A percentile compares a stretch with the other conserved stretches of the same genome.
phyloP scores from a whole-genome alignment of 2,797 vertebrate species.

The Cyclura pinguis region DNA sequence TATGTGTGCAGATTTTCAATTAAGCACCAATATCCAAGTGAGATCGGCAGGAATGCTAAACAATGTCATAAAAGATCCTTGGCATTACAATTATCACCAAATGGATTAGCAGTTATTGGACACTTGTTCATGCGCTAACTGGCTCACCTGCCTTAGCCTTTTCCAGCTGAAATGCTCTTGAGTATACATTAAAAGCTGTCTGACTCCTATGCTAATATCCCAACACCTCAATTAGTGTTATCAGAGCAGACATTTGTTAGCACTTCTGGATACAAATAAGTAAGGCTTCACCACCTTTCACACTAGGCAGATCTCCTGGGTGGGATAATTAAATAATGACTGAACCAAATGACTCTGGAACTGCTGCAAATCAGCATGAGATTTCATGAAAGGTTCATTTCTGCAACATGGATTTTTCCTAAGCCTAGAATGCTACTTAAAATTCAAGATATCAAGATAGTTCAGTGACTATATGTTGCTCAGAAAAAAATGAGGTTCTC shows the following conservation, averaged over 20 bases:
- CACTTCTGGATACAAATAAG: constrained; percentile 38
- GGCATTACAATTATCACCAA: constrained; percentile 55
- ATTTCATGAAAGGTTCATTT: not conserved
- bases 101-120: constrained; percentile 65
- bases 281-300: constrained; percentile 44
- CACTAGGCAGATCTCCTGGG: constrained; percentile 12
- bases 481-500: constrained; percentile 20
- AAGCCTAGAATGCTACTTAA: not conserved
- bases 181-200: constrained; percentile 61
- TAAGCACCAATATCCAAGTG: not conserved
- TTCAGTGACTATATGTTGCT: not conserved
- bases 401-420: not conserved
- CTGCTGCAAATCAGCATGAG: not conserved
- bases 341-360: constrained; percentile 44
- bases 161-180: constrained; percentile 58
- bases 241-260: constrained; percentile 53
- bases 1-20: constrained; percentile 5
- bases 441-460: not conserved
- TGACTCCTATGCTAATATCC: constrained; percentile 46
- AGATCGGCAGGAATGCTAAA: constrained; percentile 20
- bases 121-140: constrained; percentile 60
- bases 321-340: constrained; percentile 17
- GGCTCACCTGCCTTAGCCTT: constrained; percentile 59
- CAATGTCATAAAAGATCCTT: constrained; percentile 32
- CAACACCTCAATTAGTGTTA: constrained; percentile 62